Evolutionary conservation across 2,113 vertebrate genomes (phyloP), one percentile per base, ranked within the genome.

Genomic region (Hemichromis elongatus): DNA sequence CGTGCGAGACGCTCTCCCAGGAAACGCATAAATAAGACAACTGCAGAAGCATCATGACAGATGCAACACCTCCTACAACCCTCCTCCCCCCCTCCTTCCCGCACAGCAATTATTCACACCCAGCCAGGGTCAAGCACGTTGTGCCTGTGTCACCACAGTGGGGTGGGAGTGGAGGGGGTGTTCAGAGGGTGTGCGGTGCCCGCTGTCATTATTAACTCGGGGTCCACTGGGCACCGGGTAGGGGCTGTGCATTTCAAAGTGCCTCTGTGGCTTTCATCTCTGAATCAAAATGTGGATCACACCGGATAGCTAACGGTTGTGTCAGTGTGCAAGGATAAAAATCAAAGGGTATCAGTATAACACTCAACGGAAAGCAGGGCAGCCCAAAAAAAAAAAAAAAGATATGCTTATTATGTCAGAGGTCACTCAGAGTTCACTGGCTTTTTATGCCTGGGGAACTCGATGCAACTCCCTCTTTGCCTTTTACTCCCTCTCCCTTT

Each of bases 341-440:
- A 96, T 96, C 95, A 96, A 96, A 96, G 92, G 84, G 47, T 90
- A 94, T 94, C 90, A 91, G 93, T 89, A 85, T 11, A 88, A 94
- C 90, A 85, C 90, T 88, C 92, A 84, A 90, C 79, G 86, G 93
- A 93, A 90, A 92, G 84, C 88, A 87, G 81, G 73, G 53, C 78
- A 87, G 84, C 70, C 87, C 88, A 79, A 91, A 90, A 30, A 57
- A 57, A 90, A 30, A 57, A 57, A 55, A 92, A 94, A 92, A 89
- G 89, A 92, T 91, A 93, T 93, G 92, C 90, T 95, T 94, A 95
- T 95, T 93, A 95, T 95, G 95, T 95, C 95, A 95, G 90, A 93
- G 95, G 94, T 96, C 94, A 78, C 68, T 24, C 61, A 87, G 92
- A 95, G 95, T 95, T 95, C 95, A 93, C 73, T 79, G 90, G 85